Evolutionary conservation across 2,113 vertebrate species (phyloP), one percentile per base, ranked within the genome.

Genomic region (Micronycteris hirsuta): DNA sequence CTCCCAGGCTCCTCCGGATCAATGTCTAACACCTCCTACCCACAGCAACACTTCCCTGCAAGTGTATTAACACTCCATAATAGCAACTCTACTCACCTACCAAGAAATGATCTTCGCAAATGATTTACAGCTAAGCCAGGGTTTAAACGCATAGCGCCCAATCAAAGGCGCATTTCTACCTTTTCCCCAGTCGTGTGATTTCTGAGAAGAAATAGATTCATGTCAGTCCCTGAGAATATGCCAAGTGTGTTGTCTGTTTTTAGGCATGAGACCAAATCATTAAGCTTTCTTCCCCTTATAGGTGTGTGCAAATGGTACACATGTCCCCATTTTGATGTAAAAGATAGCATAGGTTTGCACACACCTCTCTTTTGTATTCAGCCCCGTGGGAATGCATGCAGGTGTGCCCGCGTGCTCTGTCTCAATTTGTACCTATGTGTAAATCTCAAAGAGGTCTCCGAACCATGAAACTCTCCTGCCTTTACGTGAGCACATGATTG

Each of bases 1-100:
- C 90, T 98, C 90, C 94, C 86, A 98, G 96, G 90, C 74, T 98
- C 38, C 91, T 97, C 56, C 22, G 56, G 95, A 97, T 98, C 96
- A 97, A 94, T 96, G 96, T 90, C 94, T 98, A 36, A 90, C 76
- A 96, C 77, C 45, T 97, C 95, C 70, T 96, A 96, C 90, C 92
- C 89, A 63, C 81, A 96, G 54, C 95, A 97, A 97, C 83, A 95
- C 14, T 94, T 86, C 45, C 49, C 81, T 56, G 83, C 38, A 95
- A 97, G 92, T 94, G n/a, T 1, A 13, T 97, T 97, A 98, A 95
- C 96, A 96, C 90, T 74, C 89, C 0, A 0, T 93, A 89, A 94
- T 95, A 96, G 84, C 86, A 94, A 78, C 91, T 97, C 49, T 54
- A 49, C 58, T 96, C 86, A 86, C 96, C 91, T 97, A 95, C 91